Evolutionary conservation across 1,140 invertebrate species (phyloP).

Genomic region (Saccostrea cuccullata): DNA sequence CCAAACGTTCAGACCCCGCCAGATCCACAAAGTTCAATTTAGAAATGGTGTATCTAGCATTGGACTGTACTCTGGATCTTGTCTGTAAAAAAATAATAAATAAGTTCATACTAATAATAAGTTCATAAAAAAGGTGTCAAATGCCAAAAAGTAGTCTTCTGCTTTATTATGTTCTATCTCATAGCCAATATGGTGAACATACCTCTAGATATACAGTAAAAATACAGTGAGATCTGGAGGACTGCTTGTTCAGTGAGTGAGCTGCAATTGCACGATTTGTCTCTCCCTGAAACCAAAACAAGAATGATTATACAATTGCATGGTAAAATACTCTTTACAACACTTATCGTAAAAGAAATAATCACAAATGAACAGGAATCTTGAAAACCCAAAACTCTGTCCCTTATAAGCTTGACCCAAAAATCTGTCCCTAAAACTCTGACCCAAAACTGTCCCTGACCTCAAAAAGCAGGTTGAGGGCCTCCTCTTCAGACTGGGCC

Average conservation of each 20-base stretch:
- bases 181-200: conserved; percentile 42
- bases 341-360: not conserved
- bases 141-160: not conserved
- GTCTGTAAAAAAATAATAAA: conserved; percentile 64
- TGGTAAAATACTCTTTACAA: not conserved
- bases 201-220: conserved; percentile 78
- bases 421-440: conserved; percentile 11
- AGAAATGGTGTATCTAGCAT: conserved; percentile 78
- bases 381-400: not conserved
- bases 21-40: conserved; percentile 80
- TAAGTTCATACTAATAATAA: not conserved
- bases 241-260: conserved; percentile 76
- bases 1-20: conserved; percentile 78
- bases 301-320: not conserved
- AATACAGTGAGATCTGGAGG: conserved; percentile 78
- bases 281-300: conserved; percentile 73
- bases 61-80: conserved; percentile 75
- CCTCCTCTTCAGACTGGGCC: conserved; percentile 78
- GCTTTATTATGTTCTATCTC: not conserved
- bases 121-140: not conserved
- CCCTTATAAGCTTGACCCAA: not conserved
- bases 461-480: conserved; percentile 78
- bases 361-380: not conserved
- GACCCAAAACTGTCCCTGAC: conserved; percentile 62
- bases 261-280: conserved; percentile 78